phyloP scores from a whole-genome alignment of 2,797 vertebrate species.

The Carcharodon carcharias region DNA sequence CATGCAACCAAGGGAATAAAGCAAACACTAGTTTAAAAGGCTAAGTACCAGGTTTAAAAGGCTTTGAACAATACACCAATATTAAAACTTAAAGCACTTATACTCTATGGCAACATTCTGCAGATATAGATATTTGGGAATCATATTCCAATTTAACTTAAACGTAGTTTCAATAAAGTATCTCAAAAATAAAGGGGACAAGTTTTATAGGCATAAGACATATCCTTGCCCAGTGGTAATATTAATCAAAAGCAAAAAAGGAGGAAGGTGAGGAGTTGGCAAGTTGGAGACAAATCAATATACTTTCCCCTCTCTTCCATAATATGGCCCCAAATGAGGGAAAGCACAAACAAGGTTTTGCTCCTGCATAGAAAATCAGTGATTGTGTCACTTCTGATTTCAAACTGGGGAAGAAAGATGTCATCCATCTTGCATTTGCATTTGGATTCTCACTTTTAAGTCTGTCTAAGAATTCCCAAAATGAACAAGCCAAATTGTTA shows the following conservation, averaged over 20 bases:
- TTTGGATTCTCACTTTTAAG: background rate
- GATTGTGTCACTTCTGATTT: background rate
- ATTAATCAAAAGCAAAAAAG: background rate
- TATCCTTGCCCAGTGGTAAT: background rate
- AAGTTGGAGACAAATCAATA: background rate
- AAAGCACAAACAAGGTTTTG: background rate
- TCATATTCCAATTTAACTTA: conserved; percentile 25
- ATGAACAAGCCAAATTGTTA: background rate
- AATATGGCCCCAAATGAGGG: background rate
- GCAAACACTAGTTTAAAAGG: background rate
- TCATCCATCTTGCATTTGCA: background rate
- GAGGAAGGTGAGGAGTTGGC: background rate
- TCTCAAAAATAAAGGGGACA: background rate
- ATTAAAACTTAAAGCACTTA: background rate
- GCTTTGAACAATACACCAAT: background rate
- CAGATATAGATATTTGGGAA: background rate
- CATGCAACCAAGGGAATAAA: background rate
- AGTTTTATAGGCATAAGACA: background rate
- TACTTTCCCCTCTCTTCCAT: background rate
- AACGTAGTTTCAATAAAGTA: background rate
- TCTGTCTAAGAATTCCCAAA: background rate
- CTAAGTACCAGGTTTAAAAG: background rate
- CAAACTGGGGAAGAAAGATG: background rate
- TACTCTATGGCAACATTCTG: background rate
- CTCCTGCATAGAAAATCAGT: background rate